These are phyloP conservation scores for Sialis lutaria DNA, from an alignment of 2,888 invertebrate species.

Conservation along the genomic window DNA sequence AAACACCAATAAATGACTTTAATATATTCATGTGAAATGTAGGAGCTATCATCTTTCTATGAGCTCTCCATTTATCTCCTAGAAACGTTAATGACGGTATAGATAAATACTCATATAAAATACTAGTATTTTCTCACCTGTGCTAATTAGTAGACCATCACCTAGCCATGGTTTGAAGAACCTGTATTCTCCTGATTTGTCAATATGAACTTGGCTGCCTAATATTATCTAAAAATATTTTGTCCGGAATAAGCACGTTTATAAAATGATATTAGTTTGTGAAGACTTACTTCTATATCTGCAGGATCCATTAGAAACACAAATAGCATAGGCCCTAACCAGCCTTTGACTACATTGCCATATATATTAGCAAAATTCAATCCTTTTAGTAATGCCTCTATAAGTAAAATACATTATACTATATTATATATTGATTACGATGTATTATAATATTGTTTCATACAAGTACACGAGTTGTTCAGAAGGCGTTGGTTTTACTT, in stretches of 20 bases:
- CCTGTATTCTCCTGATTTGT: conserved; percentile 22
- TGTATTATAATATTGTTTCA: neutral
- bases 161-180: conserved; percentile 26
- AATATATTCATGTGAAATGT: conserved; percentile 31
- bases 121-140: conserved; percentile 14
- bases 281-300: conserved; percentile 16
- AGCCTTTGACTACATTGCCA: conserved; percentile 13
- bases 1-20: conserved; percentile 32
- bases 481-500: too few relatives aligned
- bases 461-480: neutral
- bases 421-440: neutral
- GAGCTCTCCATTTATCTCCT: conserved; percentile 31
- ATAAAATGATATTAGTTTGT: neutral
- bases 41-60: conserved; percentile 33
- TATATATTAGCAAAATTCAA: conserved; percentile 11
- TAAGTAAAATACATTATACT: conserved; percentile 1
- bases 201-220: conserved; percentile 20
- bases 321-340: conserved; percentile 17
- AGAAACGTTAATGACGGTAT: conserved; percentile 1
- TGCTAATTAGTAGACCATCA: conserved; percentile 23
- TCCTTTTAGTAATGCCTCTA: conserved; percentile 13
- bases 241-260: neutral
- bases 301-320: conserved; percentile 17
- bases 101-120: too few relatives aligned
- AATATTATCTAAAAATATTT: conserved; percentile 13